Percentiles rank a stretch among this genome's conserved stretches.
Evolutionary conservation across 2,888 invertebrate genomes (phyloP).

Genomic region (Cerceris ruficornis): DNA sequence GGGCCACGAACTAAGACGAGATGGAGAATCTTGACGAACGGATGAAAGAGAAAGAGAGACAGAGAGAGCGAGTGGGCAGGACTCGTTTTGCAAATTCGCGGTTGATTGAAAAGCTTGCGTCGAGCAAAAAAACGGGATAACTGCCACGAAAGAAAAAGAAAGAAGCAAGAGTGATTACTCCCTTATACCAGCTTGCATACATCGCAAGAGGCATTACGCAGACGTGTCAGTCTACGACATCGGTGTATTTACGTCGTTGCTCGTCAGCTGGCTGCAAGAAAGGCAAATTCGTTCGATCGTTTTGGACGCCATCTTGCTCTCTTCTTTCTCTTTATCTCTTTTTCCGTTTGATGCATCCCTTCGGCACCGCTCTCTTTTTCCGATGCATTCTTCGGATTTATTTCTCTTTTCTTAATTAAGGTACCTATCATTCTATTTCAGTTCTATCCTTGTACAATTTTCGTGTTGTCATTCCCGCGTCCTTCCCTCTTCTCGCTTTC

Average conservation of each 20-base stretch:
- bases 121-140: constrained; percentile 46
- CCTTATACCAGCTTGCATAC: constrained; percentile 39
- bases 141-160: constrained; percentile 28
- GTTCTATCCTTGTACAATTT: too few relatives aligned
- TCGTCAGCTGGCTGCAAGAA: constrained; percentile 25
- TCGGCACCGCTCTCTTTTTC: too few relatives aligned
- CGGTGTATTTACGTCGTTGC: constrained; percentile 23
- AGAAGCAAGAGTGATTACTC: constrained; percentile 62
- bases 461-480: too few relatives aligned
- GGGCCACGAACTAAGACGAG: constrained; percentile 35
- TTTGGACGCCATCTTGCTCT: not conserved
- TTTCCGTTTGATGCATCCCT: too few relatives aligned
- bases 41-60: constrained; percentile 19
- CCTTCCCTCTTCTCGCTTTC: not conserved
- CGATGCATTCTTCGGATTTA: too few relatives aligned
- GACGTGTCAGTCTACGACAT: constrained; percentile 27
- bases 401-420: too few relatives aligned
- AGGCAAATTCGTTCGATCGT: constrained; percentile 46
- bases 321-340: not conserved
- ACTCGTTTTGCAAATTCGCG: constrained; percentile 76
- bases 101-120: constrained; percentile 74
- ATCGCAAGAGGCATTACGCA: constrained; percentile 23
- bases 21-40: not conserved
- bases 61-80: constrained; percentile 32
- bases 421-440: too few relatives aligned